Evolutionary conservation across 1,140 invertebrate species (phyloP), one percentile per base, ranked within the genome.

Genomic region (Apis laboriosa): DNA sequence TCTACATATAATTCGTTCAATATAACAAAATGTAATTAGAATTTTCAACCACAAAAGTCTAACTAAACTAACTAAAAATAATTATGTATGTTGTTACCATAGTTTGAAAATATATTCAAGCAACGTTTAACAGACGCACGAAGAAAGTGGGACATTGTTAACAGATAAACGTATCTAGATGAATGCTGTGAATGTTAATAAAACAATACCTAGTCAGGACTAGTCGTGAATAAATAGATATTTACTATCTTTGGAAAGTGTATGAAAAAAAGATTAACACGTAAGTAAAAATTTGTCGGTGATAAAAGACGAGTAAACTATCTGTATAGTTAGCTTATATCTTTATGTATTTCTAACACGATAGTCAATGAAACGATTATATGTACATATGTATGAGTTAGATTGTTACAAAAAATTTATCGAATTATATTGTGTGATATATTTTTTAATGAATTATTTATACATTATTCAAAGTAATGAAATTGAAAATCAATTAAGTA

Each of bases 311-410:
- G 12, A 68, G n/a, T 17, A 12, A 51, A 63, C 8, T 21, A 17
- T 12, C 28, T 58, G 67, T 28, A 17, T 72, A n/a, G 51, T 34
- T 28, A 55, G 64, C 13, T 43, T 2, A 58, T 21, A 19, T 56
- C 43, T 12, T 15, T 64, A 64, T 34, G 28, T 58, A 43, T 77
- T 53, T 24, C 60, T 74, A 66, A 80, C 19, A 17, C 56, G 13
- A 34, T n/a, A 63, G 28, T 73, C 17, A 61, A 66, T 21, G 49
- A 72, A 51, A 15, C 53, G 19, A 74, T 58, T 80, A 77, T 80
- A 80, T 60, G 56, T 84, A 77, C 56, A 76, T 60, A 43, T 9
- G 83, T 60, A 74, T 49, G 63, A 61, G 56, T 58, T 79, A 28
- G 61, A 19, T 77, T 67, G 24, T 67, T 67, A 53, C 63, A 79